Conservation (phyloP, 2,113 vertebrate genomes). For the Syngnathoides biaculeatus region DNA sequence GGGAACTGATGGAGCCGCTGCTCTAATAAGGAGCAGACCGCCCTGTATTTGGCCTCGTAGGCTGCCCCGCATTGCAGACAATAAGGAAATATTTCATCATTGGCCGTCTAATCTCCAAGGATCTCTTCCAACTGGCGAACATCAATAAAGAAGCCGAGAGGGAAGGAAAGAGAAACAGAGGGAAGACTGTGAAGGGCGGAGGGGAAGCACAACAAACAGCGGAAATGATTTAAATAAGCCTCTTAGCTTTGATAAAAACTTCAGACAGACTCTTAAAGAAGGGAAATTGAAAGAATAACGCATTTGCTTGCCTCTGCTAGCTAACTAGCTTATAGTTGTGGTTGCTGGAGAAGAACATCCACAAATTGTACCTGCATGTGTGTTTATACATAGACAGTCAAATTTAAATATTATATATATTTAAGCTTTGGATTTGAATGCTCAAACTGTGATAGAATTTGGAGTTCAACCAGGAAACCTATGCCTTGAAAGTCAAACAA, state of each 20-base stretch:
- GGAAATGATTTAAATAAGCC: conserved; percentile 60
- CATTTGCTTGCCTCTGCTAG: conserved; percentile 10
- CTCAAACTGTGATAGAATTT: not conserved
- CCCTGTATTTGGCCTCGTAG: conserved; percentile 66
- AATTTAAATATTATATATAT: not conserved
- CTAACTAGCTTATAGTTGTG: conserved; percentile 1
- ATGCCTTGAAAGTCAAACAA: not conserved
- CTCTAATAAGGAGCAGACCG: conserved; percentile 74
- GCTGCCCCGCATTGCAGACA: conserved; percentile 65
- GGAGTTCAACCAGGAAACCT: not conserved
- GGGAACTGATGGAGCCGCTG: conserved; percentile 74
- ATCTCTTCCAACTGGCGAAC: conserved; percentile 59
- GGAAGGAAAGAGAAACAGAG: conserved; percentile 39
- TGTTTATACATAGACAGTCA: not conserved
- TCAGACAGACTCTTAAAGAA: conserved; percentile 39
- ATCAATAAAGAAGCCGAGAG: conserved; percentile 52
- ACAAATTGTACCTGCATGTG: not conserved
- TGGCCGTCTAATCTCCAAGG: conserved; percentile 56
- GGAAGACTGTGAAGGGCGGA: conserved; percentile 20
- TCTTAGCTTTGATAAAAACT: conserved; percentile 46
- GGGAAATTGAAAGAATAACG: conserved; percentile 47
- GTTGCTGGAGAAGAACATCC: conserved; percentile 16
- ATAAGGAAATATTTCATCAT: conserved; percentile 77
- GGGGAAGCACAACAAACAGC: conserved; percentile 49
- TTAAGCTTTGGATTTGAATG: not conserved